These are phyloP conservation scores for Delphinapterus leucas DNA, from an alignment of 2,113 vertebrate species.

Conservation along the genomic window DNA sequence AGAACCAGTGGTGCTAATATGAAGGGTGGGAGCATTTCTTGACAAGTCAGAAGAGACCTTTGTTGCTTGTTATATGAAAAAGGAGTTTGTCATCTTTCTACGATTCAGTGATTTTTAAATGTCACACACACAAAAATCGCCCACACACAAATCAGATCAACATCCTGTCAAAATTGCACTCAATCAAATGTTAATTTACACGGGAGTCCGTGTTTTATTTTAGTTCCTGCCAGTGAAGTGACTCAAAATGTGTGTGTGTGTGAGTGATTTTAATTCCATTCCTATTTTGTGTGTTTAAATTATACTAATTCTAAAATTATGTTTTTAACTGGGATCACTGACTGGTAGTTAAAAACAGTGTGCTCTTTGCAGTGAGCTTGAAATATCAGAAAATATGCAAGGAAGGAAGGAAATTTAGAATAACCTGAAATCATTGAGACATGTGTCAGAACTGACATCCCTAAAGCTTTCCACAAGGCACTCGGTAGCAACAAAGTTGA, in stretches of 20 bases:
- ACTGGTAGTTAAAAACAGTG: not conserved
- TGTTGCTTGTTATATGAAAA: not conserved
- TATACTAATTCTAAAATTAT: constrained; percentile 4
- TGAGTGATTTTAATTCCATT: not conserved
- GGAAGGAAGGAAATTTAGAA: not conserved
- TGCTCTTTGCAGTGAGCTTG: not conserved
- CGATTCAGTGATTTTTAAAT: not conserved
- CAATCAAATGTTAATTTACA: not conserved
- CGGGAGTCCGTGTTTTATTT: not conserved
- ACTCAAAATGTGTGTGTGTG: not conserved
- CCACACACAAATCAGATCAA: not conserved
- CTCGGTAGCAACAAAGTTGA: not conserved
- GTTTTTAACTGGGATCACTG: not conserved
- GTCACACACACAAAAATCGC: not conserved
- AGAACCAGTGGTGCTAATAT: not conserved
- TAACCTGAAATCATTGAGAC: not conserved
- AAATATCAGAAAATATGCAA: not conserved
- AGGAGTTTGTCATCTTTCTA: not conserved
- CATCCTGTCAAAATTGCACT: not conserved
- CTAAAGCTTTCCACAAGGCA: not conserved
- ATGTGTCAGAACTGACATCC: not conserved
- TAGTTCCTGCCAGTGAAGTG: not conserved
- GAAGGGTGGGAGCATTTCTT: not conserved
- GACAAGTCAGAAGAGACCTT: not conserved
- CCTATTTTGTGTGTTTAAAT: not conserved